Base-by-base conservation (phyloP, 2,113 vertebrate species). In the Caloenas nicobarica region DNA sequence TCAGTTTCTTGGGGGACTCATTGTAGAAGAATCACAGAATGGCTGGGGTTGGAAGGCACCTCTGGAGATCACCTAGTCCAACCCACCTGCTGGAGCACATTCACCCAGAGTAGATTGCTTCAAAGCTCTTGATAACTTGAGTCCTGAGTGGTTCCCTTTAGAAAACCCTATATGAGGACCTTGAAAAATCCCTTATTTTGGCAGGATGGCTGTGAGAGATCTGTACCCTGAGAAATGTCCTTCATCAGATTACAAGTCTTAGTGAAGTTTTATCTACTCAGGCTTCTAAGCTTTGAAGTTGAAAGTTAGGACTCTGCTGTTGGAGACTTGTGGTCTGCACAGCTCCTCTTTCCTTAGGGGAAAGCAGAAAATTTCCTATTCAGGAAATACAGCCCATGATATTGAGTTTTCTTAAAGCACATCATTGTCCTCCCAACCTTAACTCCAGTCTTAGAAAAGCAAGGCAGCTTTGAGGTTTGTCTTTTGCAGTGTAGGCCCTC, bases 381-480 rank as follows among this genome's bases (percentile, higher is more conserved):
- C 2, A 68, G 31, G 34, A 82, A 92, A 73, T 58, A 51, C 11
- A 71, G 44, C 21, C 51, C 42, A 17, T 5, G 0, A 86, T 84
- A 68, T 5, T 2, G 16, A 81, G 60, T 90, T 89, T 31, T 87
- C 72, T 78, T 85, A 91, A 96, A 94, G 80, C 29, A 1, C 51
- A 6, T 53, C 2, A 0, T 44, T 51, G n/a, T 56, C 44, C 21
- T 68, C 13, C 29, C n/a, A 46, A 3, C 13, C 1, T 72, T 33
- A 76, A 54, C 33, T 61, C 6, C 83, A 36, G 44, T n/a, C 51
- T 72, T 53, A 86, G 60, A 87, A 91, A 93, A 82, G 70, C 68
- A 61, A 25, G 40, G 21, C 23, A 29, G 2, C 0, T 0, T 69
- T 61, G 26, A 5, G 0, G 0, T 50, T 22, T 82, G 31, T 13